Base-by-base conservation (phyloP, 2,888 invertebrate species). In the Crioceris asparagi region DNA sequence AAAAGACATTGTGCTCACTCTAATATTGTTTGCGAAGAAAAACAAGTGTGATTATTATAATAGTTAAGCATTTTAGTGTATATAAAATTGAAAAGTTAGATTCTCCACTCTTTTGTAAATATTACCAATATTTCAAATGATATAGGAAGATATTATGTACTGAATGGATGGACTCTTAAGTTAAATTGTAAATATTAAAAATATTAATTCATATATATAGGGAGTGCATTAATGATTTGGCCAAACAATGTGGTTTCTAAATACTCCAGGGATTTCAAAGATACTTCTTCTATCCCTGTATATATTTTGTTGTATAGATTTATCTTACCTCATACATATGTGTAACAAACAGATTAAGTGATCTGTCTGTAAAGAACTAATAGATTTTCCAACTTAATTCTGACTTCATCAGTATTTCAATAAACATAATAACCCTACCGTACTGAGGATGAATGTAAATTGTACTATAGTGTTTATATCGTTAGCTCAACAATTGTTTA, bases 381-480 rank as follows among this genome's bases (percentile, higher is more conserved):
- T n/a, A n/a, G n/a, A n/a, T n/a, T n/a, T n/a, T n/a, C n/a, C n/a
- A n/a, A n/a, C n/a, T n/a, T n/a, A n/a, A n/a, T n/a, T n/a, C n/a
- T n/a, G n/a, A n/a, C n/a, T n/a, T n/a, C n/a, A 45, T 19, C 44
- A 44, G 45, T 47, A 45, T 47, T 44, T 45, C 32, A 34, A 30
- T 39, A 40, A 40, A 29, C 18, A 38, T 34, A 30, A 40, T 40
- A 38, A 43, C 32, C 36, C 43, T 38, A 39, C 53, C 54, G 56
- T 57, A 57, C 57, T 56, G 48, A 49, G 41, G 36, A 44, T 46
- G 43, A 40, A 47, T 53, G 55, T 62, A 62, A 60, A 54, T 60
- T 62, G 61, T 63, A 64, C 52, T 55, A 62, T 62, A 62, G 54
- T 62, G 60, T 63, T 57, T 59, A 63, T 59, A 53, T 46, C 44